Evolutionary conservation across 2,113 vertebrate genomes (phyloP).

Genomic region (Rhinolophus sinicus): DNA sequence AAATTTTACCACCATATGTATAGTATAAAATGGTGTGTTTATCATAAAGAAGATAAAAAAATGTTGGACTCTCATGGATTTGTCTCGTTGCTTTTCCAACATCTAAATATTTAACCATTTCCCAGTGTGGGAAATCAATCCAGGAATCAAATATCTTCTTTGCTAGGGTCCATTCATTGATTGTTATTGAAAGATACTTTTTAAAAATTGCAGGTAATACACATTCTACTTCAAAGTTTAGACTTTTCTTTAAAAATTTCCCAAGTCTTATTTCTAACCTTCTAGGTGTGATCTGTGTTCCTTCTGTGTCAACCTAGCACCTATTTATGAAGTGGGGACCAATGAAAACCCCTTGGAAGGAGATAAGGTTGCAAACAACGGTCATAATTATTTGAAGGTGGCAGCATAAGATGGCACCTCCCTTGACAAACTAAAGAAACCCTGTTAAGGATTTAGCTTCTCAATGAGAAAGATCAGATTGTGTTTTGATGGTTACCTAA

Average conservation of each 20-base stretch:
- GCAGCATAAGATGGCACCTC: background rate
- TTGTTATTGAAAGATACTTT: background rate
- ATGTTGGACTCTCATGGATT: background rate
- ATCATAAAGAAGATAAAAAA: background rate
- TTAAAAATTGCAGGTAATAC: background rate
- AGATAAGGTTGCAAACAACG: background rate
- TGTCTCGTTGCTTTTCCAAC: constrained; percentile 11
- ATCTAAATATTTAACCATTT: constrained; percentile 1
- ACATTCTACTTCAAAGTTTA: background rate
- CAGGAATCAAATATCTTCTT: background rate
- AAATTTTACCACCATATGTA: background rate
- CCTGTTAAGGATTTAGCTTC: background rate
- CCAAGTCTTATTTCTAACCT: background rate
- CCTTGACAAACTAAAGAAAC: background rate
- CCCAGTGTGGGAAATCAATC: background rate
- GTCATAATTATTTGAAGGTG: background rate
- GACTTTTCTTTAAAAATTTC: background rate
- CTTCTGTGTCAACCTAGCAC: background rate
- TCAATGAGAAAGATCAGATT: background rate
- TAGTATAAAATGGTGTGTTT: background rate
- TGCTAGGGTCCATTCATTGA: background rate
- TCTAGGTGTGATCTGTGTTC: background rate
- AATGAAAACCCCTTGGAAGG: background rate
- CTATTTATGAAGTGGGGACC: background rate
- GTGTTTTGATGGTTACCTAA: background rate